These are phyloP conservation scores for Parazoanthus darwini DNA, from an alignment of 92 coral and sea anemone species.

Conservation along the genomic window DNA sequence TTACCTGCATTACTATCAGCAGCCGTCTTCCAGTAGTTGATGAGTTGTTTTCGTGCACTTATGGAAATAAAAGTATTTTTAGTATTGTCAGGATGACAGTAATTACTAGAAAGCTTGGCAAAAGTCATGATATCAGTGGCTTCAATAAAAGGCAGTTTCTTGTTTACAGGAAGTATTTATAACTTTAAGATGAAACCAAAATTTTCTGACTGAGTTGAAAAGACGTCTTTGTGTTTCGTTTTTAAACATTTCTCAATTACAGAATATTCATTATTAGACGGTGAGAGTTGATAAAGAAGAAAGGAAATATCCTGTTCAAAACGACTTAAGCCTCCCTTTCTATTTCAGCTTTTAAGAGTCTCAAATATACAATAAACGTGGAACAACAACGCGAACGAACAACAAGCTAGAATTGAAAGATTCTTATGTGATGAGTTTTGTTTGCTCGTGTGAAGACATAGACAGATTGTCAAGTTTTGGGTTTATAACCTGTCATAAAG, in stretches of 20 bases:
- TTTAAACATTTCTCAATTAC: no score
- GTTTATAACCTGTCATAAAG: no score
- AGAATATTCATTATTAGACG: neutral
- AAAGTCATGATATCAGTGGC: neutral
- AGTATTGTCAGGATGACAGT: neutral
- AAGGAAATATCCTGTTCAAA: neutral
- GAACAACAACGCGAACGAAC: no score
- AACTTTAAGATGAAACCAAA: neutral
- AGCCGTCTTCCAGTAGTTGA: neutral
- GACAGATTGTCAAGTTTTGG: neutral
- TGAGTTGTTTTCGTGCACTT: neutral
- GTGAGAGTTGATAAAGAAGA: neutral
- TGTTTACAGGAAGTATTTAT: neutral
- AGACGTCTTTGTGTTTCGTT: neutral
- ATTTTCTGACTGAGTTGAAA: no score
- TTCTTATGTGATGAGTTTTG: no score
- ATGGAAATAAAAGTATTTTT: neutral
- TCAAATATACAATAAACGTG: no score
- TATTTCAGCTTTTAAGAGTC: no score
- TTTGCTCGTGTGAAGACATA: no score
- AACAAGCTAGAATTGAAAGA: no score
- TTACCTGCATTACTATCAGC: neutral
- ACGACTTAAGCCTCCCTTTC: no score
- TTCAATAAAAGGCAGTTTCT: neutral
- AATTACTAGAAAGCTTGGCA: neutral